Percentiles rank a stretch among this genome's conserved stretches.
phyloP scores from a whole-genome alignment of 2,113 vertebrate genomes.

The Leptocoma aspasia region DNA sequence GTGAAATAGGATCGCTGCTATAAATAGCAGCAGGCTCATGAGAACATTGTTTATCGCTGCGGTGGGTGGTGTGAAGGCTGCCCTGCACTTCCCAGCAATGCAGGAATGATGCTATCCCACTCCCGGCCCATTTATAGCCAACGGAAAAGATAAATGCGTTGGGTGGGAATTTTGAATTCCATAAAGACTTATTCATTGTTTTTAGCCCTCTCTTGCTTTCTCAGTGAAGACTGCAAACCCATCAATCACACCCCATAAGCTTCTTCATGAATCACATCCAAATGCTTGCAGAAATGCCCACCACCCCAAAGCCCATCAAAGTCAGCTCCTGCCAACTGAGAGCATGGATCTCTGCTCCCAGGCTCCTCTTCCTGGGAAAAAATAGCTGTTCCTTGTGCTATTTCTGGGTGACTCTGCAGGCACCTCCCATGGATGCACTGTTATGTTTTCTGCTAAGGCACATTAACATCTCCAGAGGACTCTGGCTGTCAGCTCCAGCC shows the following conservation, averaged over 20 bases:
- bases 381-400: slow-evolving; percentile 46
- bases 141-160: background rate
- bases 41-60: slow-evolving; percentile 33
- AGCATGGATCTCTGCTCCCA: background rate
- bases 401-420: slow-evolving; percentile 44
- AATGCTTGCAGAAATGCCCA: background rate
- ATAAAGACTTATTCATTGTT: slow-evolving; percentile 28
- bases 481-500: slow-evolving; percentile 37
- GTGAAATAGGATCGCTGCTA: slow-evolving; percentile 55
- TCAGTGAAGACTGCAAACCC: background rate
- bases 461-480: slow-evolving; percentile 39
- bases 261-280: background rate
- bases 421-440: slow-evolving; percentile 43
- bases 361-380: slow-evolving; percentile 28
- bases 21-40: slow-evolving; percentile 52
- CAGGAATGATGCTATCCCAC: background rate
- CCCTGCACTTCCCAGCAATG: background rate
- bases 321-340: background rate
- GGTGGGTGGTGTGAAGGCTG: slow-evolving; percentile 23
- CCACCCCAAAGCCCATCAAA: background rate
- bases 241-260: background rate
- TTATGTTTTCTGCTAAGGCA: slow-evolving; percentile 40
- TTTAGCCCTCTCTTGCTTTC: background rate
- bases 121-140: background rate
- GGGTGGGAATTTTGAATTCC: slow-evolving; percentile 56